These are phyloP conservation scores for Ammospiza caudacuta DNA, from an alignment of 2,113 vertebrate species.

Conservation along the genomic window DNA sequence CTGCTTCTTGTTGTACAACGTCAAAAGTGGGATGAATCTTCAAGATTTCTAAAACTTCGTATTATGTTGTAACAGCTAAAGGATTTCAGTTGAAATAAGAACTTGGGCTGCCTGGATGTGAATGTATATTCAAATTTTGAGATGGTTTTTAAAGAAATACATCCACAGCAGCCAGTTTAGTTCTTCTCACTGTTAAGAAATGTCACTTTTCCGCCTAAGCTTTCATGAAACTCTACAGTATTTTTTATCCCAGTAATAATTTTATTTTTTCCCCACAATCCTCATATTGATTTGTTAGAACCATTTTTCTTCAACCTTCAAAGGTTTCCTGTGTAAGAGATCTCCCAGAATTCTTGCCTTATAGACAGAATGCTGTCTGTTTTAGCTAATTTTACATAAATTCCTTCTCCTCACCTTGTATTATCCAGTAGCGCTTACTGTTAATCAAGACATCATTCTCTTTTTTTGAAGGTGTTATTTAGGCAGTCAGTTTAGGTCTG, in stretches of 20 bases:
- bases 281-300: not conserved
- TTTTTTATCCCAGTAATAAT: not conserved
- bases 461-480: not conserved
- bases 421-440: not conserved
- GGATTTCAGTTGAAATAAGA: not conserved
- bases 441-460: not conserved
- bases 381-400: not conserved
- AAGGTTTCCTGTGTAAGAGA: not conserved
- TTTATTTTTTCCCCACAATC: not conserved
- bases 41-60: not conserved
- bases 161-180: not conserved
- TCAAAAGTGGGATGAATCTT: not conserved
- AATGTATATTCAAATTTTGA: not conserved
- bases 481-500: not conserved
- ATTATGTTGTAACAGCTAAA: not conserved
- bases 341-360: not conserved
- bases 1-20: not conserved
- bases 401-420: not conserved
- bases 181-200: not conserved
- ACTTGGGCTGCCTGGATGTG: not conserved
- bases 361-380: not conserved
- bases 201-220: not conserved
- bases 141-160: not conserved
- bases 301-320: not conserved
- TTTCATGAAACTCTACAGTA: not conserved